These are phyloP conservation scores for Opisthocomus hoazin DNA, from an alignment of 2,113 vertebrate species.

Conservation along the genomic window DNA sequence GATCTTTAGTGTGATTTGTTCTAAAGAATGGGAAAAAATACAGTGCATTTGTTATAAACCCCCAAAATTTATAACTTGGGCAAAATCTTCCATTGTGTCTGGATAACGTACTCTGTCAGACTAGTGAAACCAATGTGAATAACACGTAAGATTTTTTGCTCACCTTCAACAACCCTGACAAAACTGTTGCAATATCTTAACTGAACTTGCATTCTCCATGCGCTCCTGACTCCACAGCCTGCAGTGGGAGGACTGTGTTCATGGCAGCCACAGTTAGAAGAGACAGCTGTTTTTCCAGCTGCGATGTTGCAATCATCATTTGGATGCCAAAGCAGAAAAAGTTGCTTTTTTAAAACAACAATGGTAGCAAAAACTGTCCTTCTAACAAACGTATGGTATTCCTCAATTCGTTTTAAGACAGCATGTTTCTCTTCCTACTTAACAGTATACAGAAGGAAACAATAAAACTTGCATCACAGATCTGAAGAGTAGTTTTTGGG, in stretches of 20 bases:
- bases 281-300: conserved; percentile 29
- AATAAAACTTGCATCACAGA: conserved; percentile 44
- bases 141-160: neutral
- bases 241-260: neutral
- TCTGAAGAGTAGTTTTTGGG: conserved; percentile 14
- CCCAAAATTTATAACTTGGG: neutral
- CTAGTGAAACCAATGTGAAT: neutral
- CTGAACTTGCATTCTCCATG: neutral
- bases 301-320: neutral
- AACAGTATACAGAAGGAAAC: conserved; percentile 46
- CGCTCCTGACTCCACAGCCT: neutral
- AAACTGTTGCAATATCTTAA: neutral
- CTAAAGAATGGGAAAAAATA: neutral
- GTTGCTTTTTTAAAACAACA: neutral
- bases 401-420: neutral
- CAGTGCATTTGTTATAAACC: neutral
- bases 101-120: neutral
- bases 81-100: neutral
- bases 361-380: conserved; percentile 45
- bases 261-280: neutral
- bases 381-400: conserved; percentile 44
- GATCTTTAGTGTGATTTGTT: neutral
- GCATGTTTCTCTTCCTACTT: conserved; percentile 35
- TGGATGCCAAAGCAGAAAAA: conserved; percentile 15
- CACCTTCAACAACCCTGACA: neutral